A percentile compares a stretch with the other conserved stretches of the same genome.
phyloP scores from a whole-genome alignment of 2,888 invertebrate species.

The Phortica okadai region DNA sequence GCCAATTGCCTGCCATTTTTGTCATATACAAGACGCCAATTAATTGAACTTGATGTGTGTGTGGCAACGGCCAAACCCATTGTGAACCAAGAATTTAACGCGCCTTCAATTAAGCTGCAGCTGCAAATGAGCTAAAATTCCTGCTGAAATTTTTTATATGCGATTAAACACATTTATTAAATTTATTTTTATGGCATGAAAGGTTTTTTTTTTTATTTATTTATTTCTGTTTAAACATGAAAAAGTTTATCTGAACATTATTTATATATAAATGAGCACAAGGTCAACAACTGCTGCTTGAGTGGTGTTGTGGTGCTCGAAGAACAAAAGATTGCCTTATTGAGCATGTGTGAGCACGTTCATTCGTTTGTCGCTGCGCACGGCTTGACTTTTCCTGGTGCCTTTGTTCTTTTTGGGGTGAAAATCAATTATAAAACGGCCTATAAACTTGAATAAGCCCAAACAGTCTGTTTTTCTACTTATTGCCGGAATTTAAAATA shows the following conservation, averaged over 20 bases:
- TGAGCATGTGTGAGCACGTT: no score
- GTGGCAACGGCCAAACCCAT: conserved; percentile 27
- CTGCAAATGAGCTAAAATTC: conserved; percentile 20
- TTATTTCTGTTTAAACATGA: not conserved
- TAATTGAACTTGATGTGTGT: conserved; percentile 12
- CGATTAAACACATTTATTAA: conserved; percentile 17
- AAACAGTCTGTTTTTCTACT: no score
- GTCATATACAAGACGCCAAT: not conserved
- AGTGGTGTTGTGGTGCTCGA: not conserved
- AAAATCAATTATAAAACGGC: not conserved
- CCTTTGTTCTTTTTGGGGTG: not conserved
- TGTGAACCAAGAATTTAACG: conserved; percentile 28
- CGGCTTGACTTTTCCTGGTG: conserved; percentile 8
- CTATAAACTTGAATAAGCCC: not conserved
- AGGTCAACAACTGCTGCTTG: conserved; percentile 31
- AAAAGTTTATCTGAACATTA: not conserved
- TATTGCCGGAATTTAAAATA: not conserved
- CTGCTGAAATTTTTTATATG: conserved; percentile 22
- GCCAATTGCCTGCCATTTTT: conserved; percentile 21
- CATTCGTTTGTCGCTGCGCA: not conserved
- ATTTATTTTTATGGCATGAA: conserved; percentile 17
- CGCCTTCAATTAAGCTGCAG: not conserved
- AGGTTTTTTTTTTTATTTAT: not conserved
- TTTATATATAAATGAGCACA: conserved; percentile 29
- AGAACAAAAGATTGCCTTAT: conserved; percentile 6